These are phyloP conservation scores for Brachyopa scutellaris DNA, from an alignment of 2,888 invertebrate genomes.

Conservation along the genomic window DNA sequence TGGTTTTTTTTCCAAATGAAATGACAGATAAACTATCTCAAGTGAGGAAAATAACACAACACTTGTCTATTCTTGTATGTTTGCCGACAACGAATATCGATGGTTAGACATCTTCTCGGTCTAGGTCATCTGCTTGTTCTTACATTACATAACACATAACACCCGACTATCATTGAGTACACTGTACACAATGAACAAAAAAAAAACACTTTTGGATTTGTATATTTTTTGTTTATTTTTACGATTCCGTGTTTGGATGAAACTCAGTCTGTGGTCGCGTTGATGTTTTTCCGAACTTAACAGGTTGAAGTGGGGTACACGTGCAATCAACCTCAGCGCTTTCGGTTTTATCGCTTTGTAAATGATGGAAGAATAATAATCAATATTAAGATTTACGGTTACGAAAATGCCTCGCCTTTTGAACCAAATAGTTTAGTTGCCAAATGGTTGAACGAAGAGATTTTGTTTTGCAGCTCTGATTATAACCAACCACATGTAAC, in stretches of 20 bases:
- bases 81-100: background rate
- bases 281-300: constrained; percentile 10
- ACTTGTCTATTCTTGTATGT: constrained; percentile 26
- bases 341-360: constrained; percentile 27
- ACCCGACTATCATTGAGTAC: too few species aligned
- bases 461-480: too few species aligned
- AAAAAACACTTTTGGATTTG: background rate
- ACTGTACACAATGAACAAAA: background rate
- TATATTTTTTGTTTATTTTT: constrained; percentile 39
- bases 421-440: too few species aligned
- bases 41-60: constrained; percentile 16
- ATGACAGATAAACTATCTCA: constrained; percentile 34
- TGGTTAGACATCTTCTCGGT: constrained; percentile 23
- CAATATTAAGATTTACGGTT: constrained; percentile 4
- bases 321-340: constrained; percentile 14
- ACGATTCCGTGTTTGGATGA: constrained; percentile 13
- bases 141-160: constrained; percentile 9
- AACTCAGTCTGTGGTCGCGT: background rate
- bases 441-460: too few species aligned
- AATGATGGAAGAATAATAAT: constrained; percentile 24
- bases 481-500: too few species aligned
- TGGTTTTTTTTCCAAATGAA: background rate
- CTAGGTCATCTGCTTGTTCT: constrained; percentile 43
- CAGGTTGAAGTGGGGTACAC: constrained; percentile 26
- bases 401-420: background rate